Conservation (phyloP, 1,140 invertebrate species). For the Acromyrmex heyeri region DNA sequence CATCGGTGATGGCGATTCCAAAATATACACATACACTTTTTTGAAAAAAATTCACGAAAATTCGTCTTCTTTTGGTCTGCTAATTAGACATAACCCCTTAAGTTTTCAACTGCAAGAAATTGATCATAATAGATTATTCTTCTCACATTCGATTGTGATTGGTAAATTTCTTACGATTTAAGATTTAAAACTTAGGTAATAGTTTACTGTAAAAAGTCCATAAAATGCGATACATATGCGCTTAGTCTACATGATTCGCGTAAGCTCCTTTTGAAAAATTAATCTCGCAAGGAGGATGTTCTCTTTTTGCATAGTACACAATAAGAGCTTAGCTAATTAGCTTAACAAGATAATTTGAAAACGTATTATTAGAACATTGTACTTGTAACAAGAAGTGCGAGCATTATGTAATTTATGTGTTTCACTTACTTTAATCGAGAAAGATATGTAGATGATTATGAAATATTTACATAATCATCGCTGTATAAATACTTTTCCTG, state of each 20-base stretch:
- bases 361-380: constrained; percentile 31
- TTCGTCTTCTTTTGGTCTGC: no score
- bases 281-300: constrained; percentile 3
- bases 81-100: no score
- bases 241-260: not conserved
- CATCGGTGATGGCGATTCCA: no score
- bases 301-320: not conserved
- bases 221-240: not conserved
- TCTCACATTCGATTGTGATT: no score
- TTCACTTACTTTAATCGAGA: constrained; percentile 22
- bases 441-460: constrained; percentile 17
- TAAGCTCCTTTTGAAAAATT: constrained; percentile 13
- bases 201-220: no score
- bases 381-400: constrained; percentile 20
- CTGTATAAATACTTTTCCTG: constrained; percentile 29
- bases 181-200: no score
- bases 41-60: no score
- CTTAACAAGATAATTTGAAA: constrained; percentile 44
- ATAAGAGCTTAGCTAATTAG: constrained; percentile 46
- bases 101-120: no score
- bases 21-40: no score
- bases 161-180: no score
- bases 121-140: no score
- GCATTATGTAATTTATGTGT: constrained; percentile 27
- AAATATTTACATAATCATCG: constrained; percentile 43